Evolutionary conservation across 2,113 vertebrate species (phyloP), one percentile per base, ranked within the genome.

Genomic region (Oryzias woworae): DNA sequence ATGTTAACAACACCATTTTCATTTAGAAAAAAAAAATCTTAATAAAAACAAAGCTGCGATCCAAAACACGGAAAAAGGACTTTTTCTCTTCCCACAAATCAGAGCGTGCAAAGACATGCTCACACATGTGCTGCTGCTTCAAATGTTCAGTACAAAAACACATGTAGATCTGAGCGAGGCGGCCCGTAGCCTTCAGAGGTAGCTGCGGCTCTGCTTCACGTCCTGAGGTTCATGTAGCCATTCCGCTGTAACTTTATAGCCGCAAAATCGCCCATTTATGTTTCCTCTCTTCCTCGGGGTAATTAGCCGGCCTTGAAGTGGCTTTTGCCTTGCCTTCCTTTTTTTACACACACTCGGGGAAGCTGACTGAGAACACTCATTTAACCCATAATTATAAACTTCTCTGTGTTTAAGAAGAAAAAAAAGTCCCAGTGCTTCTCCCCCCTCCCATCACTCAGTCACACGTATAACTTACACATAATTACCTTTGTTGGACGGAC

Each of bases 241-340:
- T 74, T 88, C 77, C 66, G 77, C 85, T 82, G 79, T 67, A 82
- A 80, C 87, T 63, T 83, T 87, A 82, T 60, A 80, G 86, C 83
- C 77, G 26, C 83, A 85, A 76, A 87, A 83, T 75, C 50, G 73
- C 75, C 76, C 81, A 84, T 87, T 88, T 84, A 78, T 84, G 86
- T 85, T 85, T 84, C 75, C 81, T 85, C 85, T 82, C 71, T 89
- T 91, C 87, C 89, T 90, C 57, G 64, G 85, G 80, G 85, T 87
- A 89, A 88, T 91, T 87, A 87, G 80, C 72, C 46, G 48, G 63
- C 86, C 86, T 92, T 92, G 89, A 91, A 91, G 90, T 92, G 89
- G 87, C 87, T 89, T 85, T 85, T 44, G 64, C 74, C 85, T 81
- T 75, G 83, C 76, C 80, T 86, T 87, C 82, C 81, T 78, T 83